These are phyloP conservation scores for Carposina sasakii DNA, from an alignment of 1,140 invertebrate genomes.

Conservation along the genomic window DNA sequence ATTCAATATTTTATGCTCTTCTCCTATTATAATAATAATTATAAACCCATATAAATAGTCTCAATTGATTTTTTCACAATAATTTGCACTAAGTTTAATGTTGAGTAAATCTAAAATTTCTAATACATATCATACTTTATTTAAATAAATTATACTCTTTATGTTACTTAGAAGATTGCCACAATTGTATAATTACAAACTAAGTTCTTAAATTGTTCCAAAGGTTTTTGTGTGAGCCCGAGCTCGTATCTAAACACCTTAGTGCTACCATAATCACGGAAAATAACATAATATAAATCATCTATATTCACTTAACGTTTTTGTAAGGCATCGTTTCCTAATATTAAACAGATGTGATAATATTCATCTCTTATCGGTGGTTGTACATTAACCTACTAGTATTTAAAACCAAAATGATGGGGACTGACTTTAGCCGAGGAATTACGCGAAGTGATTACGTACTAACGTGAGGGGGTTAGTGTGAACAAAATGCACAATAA, in stretches of 20 bases:
- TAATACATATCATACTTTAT: constrained; percentile 70
- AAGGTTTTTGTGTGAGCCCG: constrained; percentile 50
- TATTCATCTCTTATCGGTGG: constrained; percentile 58
- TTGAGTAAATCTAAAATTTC: constrained; percentile 72
- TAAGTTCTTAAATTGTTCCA: constrained; percentile 70
- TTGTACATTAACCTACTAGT: constrained; percentile 61
- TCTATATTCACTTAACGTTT: constrained; percentile 68
- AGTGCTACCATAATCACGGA: constrained; percentile 68
- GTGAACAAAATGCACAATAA: constrained; percentile 6
- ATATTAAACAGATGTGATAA: constrained; percentile 62
- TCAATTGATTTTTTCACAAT: constrained; percentile 70
- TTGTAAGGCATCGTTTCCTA: constrained; percentile 69
- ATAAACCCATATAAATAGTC: constrained; percentile 71
- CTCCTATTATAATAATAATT: constrained; percentile 70
- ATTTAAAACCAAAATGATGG: constrained; percentile 38
- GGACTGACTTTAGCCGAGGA: constrained; percentile 9
- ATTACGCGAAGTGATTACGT: constrained; percentile 1
- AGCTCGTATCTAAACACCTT: constrained; percentile 55
- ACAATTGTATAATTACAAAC: constrained; percentile 67
- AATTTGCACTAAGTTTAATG: constrained; percentile 71
- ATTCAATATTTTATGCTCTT: constrained; percentile 69
- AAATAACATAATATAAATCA: constrained; percentile 70
- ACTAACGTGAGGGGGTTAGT: constrained; percentile 4
- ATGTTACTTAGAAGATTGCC: constrained; percentile 70
- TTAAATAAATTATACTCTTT: constrained; percentile 72